Evolutionary conservation across 2,888 invertebrate species (phyloP).

Genomic region (Sabatieria punctata): DNA sequence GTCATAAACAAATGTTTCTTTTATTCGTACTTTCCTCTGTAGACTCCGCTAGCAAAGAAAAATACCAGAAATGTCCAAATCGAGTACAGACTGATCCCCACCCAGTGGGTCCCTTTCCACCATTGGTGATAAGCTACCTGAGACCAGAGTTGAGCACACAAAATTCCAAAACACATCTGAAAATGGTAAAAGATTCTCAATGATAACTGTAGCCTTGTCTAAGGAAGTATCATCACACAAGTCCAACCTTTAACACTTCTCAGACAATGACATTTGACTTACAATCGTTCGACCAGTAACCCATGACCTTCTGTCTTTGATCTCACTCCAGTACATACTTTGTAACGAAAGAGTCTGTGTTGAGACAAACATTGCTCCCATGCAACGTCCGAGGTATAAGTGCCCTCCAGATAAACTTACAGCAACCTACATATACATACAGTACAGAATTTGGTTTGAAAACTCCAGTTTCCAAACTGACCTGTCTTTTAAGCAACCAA

Average conservation of each 20-base stretch:
- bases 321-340: not conserved
- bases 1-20: not conserved
- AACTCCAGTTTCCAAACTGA: not conserved
- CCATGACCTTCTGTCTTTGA: not conserved
- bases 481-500: not conserved
- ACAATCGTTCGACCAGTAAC: not conserved
- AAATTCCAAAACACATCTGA: not conserved
- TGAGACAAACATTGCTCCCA: conserved; percentile 1
- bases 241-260: not conserved
- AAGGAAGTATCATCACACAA: no score
- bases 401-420: not conserved
- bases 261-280: not conserved
- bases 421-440: not conserved
- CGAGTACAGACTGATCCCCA: not conserved
- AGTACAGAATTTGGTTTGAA: not conserved
- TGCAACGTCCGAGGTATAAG: not conserved
- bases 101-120: not conserved
- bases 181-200: not conserved
- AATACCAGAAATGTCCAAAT: not conserved
- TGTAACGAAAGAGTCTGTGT: not conserved
- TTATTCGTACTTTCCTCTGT: not conserved
- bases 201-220: no score
- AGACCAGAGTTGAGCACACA: not conserved
- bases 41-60: not conserved
- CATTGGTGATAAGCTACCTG: not conserved